Conservation (phyloP, 2,888 invertebrate genomes). For the Urechis unicinctus region DNA sequence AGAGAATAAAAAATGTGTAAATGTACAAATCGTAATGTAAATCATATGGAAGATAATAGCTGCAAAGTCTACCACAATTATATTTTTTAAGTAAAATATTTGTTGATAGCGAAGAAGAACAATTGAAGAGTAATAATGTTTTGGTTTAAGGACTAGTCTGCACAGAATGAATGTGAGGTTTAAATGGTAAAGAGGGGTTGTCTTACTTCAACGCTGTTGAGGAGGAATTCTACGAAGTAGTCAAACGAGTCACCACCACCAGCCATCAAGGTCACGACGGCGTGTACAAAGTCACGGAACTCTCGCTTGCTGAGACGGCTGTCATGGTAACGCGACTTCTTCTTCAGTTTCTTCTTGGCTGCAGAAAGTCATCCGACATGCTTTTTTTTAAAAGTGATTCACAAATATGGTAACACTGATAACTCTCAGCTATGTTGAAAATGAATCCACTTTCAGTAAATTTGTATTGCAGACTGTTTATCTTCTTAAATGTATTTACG, state of each 20-base stretch:
- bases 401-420: no score
- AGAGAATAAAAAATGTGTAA: no score
- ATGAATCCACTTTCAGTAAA: no score
- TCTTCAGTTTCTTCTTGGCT: slow-evolving; percentile 22
- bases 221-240: slow-evolving; percentile 43
- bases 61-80: no score
- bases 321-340: slow-evolving; percentile 34
- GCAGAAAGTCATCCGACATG: background rate
- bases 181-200: background rate
- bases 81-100: no score
- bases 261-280: slow-evolving; percentile 31
- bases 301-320: slow-evolving; percentile 41
- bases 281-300: slow-evolving; percentile 39
- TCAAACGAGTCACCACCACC: slow-evolving; percentile 39
- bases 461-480: no score
- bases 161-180: background rate
- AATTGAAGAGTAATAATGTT: background rate
- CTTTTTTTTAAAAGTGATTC: no score
- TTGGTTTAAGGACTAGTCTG: background rate
- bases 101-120: no score
- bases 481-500: no score
- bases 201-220: slow-evolving; percentile 43
- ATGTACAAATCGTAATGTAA: no score
- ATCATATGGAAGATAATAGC: no score
- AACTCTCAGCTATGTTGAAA: no score